These are phyloP conservation scores for Drosophila tristis DNA, from an alignment of 1,140 invertebrate species.

Conservation along the genomic window DNA sequence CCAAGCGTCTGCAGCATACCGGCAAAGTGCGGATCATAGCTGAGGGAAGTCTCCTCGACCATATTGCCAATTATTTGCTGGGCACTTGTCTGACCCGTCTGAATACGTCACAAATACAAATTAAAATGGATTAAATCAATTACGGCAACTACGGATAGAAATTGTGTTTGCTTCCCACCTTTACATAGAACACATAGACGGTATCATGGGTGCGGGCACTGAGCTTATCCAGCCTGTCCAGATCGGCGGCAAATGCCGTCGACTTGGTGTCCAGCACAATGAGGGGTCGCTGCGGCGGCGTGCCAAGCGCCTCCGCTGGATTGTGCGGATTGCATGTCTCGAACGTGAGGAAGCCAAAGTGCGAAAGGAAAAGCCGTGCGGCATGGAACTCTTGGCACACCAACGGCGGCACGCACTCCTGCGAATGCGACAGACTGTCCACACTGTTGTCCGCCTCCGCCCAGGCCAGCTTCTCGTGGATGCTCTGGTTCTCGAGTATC, in stretches of 20 bases:
- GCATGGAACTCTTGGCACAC: slow-evolving; percentile 97
- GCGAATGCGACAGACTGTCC: slow-evolving; percentile 82
- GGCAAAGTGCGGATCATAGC: slow-evolving; percentile 87
- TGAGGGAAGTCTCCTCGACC: slow-evolving; percentile 86
- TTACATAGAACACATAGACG: slow-evolving; percentile 97
- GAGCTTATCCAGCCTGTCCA: slow-evolving; percentile 90
- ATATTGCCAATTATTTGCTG: slow-evolving; percentile 93
- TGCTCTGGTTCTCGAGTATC: slow-evolving; percentile 85
- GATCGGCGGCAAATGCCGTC: slow-evolving; percentile 89
- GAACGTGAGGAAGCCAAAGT: slow-evolving; percentile 95
- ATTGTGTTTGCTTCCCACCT: slow-evolving; percentile 85
- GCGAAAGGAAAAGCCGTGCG: slow-evolving; percentile 95
- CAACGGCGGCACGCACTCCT: slow-evolving; percentile 92
- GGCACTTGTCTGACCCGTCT: slow-evolving; percentile 89
- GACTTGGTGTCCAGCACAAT: slow-evolving; percentile 91
- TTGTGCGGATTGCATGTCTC: slow-evolving; percentile 87
- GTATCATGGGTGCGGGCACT: slow-evolving; percentile 95
- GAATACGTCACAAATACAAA: slow-evolving; percentile 91
- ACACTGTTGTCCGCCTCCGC: slow-evolving; percentile 80
- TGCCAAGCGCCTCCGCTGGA: slow-evolving; percentile 58
- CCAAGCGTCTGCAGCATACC: slow-evolving; percentile 93
- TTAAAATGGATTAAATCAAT: neutral
- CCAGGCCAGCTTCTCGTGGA: slow-evolving; percentile 84
- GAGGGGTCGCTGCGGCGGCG: slow-evolving; percentile 86
- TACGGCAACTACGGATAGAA: neutral